Evolutionary conservation across 2,113 vertebrate genomes (phyloP).

Genomic region (Stomatorhinus ivindoensis): DNA sequence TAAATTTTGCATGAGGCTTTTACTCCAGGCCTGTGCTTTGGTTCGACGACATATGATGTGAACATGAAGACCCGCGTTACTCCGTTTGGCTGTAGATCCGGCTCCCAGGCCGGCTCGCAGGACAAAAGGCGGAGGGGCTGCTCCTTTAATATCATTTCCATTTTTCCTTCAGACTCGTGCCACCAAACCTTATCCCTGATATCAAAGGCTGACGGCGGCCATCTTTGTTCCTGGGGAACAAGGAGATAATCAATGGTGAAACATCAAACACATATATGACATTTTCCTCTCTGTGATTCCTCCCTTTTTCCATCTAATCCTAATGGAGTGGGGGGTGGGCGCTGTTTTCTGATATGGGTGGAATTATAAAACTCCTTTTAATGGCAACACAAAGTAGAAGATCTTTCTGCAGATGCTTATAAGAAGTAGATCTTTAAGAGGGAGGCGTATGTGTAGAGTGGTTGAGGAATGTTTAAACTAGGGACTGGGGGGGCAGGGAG

Average conservation of each 20-base stretch:
- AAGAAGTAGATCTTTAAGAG: conserved; percentile 54
- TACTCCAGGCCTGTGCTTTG: conserved; percentile 87
- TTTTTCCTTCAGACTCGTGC: conserved; percentile 44
- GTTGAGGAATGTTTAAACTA: too few relatives aligned
- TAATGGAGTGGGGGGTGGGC: conserved; percentile 36
- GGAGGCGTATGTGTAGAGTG: too few relatives aligned
- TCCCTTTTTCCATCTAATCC: conserved; percentile 41
- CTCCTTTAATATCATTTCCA: conserved; percentile 61
- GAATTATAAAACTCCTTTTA: background rate
- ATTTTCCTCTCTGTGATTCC: background rate
- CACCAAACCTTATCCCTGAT: conserved; percentile 30
- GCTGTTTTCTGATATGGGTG: background rate
- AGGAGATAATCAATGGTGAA: conserved; percentile 20
- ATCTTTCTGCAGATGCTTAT: conserved; percentile 71
- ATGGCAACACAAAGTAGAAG: conserved; percentile 70
- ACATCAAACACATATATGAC: conserved; percentile 20
- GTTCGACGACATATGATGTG: conserved; percentile 92
- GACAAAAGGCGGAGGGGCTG: conserved; percentile 58
- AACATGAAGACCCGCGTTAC: conserved; percentile 81
- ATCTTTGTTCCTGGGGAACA: conserved; percentile 27
- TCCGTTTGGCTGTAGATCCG: conserved; percentile 57
- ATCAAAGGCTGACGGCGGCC: conserved; percentile 45
- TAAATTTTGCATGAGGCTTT: conserved; percentile 99
- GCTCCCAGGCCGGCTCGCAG: conserved; percentile 58
- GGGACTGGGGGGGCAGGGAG: too few relatives aligned